Evolutionary conservation across 2,888 invertebrate genomes (phyloP).

Genomic region (Epinotia demarniana): DNA sequence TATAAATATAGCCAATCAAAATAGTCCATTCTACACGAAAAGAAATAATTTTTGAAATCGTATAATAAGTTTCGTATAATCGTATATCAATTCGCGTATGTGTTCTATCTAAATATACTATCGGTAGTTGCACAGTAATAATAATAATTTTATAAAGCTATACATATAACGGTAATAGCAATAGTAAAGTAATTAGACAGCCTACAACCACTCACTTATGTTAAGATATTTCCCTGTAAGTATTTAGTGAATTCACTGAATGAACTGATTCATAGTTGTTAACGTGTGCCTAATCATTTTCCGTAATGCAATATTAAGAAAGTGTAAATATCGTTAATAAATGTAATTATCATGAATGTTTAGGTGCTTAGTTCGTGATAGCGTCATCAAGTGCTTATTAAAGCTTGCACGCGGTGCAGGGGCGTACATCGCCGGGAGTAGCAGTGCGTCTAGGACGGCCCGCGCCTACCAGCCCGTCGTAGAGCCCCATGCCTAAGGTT

Average conservation of each 20-base stretch:
- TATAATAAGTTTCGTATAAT: too few relatives aligned
- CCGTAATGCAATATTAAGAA: constrained; percentile 23
- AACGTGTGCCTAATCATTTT: not conserved
- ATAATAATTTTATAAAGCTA: too few relatives aligned
- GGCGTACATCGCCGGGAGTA: constrained; percentile 65
- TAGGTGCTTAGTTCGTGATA: constrained; percentile 58
- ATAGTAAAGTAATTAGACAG: not conserved
- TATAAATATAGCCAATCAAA: too few relatives aligned
- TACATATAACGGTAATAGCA: too few relatives aligned
- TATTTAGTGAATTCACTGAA: not conserved
- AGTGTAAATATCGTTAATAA: constrained; percentile 52
- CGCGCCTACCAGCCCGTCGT: constrained; percentile 63
- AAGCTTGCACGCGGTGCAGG: constrained; percentile 64
- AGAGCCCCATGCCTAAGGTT: constrained; percentile 69
- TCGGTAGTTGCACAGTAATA: too few relatives aligned
- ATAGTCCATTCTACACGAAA: too few relatives aligned
- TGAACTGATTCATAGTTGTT: not conserved
- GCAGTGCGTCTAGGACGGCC: constrained; percentile 70
- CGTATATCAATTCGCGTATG: too few relatives aligned
- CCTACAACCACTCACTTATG: not conserved
- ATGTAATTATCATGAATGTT: constrained; percentile 60
- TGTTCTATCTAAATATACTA: too few relatives aligned
- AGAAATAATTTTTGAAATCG: too few relatives aligned
- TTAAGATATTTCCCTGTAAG: not conserved
- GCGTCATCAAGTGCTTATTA: constrained; percentile 68